Conservation (phyloP, 2,797 vertebrate genomes). For the Microctenopoma stevenorrisi region DNA sequence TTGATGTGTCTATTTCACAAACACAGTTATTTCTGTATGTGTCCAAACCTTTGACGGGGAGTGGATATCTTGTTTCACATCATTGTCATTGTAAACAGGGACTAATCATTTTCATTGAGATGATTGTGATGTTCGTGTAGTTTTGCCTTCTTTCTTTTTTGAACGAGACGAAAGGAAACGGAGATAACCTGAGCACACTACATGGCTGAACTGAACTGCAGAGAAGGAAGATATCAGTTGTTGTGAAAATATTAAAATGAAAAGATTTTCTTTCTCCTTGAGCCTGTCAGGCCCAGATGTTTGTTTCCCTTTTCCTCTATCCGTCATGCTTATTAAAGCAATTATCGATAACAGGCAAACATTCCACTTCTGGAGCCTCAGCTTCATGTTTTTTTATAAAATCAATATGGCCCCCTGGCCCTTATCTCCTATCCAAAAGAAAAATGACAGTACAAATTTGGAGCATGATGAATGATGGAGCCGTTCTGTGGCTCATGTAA, state of each 20-base stretch:
- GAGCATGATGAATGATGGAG: conserved; percentile 74
- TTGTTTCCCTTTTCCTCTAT: conserved; percentile 27
- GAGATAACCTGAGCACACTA: conserved; percentile 16
- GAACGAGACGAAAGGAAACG: neutral
- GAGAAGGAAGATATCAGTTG: neutral
- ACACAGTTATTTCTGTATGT: too few relatives aligned
- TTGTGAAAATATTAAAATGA: conserved; percentile 15
- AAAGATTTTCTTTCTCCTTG: conserved; percentile 36
- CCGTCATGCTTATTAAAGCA: conserved; percentile 84
- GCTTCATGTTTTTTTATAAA: conserved; percentile 75
- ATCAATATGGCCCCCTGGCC: conserved; percentile 78
- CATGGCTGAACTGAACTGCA: neutral
- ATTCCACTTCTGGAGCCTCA: conserved; percentile 75
- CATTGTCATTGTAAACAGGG: too few relatives aligned
- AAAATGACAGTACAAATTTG: conserved; percentile 79
- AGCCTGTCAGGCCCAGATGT: conserved; percentile 54
- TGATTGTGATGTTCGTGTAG: conserved; percentile 2
- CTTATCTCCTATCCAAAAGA: conserved; percentile 70
- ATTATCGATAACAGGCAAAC: conserved; percentile 83
- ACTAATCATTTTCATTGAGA: too few relatives aligned
- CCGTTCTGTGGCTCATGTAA: conserved; percentile 68
- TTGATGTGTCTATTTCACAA: too few relatives aligned
- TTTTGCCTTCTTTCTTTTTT: neutral
- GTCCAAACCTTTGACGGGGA: too few relatives aligned
- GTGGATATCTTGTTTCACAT: too few relatives aligned